Percentiles rank a stretch among this genome's conserved stretches.
These are phyloP conservation scores for Eufriesea mexicana DNA, from an alignment of 1,140 invertebrate genomes.

Conservation along the genomic window DNA sequence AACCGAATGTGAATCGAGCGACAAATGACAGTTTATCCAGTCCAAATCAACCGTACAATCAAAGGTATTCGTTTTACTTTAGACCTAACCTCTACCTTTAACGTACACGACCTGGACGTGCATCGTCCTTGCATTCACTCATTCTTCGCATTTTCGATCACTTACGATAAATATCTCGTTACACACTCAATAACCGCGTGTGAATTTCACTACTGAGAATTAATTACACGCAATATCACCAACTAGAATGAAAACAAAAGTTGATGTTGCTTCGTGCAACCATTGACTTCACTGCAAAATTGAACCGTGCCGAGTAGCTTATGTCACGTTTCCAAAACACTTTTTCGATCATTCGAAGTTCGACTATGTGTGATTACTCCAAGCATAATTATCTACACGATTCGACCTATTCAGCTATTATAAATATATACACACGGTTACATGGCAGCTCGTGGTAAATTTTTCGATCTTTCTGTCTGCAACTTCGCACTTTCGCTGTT, in stretches of 20 bases:
- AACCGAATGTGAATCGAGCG: constrained; percentile 90
- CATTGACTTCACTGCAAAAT: background rate
- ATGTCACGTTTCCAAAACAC: background rate
- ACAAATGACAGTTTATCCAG: constrained; percentile 84
- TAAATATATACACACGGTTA: background rate
- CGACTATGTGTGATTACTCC: background rate
- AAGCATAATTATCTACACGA: background rate
- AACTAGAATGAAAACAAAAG: background rate
- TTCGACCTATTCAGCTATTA: background rate
- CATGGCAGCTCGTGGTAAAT: background rate
- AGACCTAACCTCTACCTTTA: background rate
- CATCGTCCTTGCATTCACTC: constrained; percentile 21
- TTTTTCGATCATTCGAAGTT: constrained; percentile 1
- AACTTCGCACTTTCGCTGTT: constrained; percentile 3
- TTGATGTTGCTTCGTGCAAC: background rate
- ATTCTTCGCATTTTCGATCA: constrained; percentile 1
- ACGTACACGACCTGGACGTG: constrained; percentile 10
- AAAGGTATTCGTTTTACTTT: constrained; percentile 72
- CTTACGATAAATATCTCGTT: background rate
- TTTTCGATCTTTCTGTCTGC: background rate
- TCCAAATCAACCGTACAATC: constrained; percentile 81
- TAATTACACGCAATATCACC: background rate
- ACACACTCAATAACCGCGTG: constrained; percentile 11
- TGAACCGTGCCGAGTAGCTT: background rate
- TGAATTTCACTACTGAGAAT: constrained; percentile 55